phyloP scores from a whole-genome alignment of 2,888 invertebrate genomes.

The Coelogynopora nodosa region DNA sequence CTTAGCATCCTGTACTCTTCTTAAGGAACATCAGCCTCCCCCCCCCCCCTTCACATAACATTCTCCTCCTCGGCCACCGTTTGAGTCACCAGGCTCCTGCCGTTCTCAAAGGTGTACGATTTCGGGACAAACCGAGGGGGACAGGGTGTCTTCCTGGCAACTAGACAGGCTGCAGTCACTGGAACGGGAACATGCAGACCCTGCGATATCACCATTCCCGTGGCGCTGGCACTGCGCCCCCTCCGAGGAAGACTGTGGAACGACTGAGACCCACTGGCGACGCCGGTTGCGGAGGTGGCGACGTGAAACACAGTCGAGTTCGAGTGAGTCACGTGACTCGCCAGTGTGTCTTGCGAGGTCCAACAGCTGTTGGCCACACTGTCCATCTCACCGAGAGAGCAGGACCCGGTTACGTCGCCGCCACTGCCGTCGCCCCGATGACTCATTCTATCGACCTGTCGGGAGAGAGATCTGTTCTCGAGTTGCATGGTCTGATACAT shows the following conservation, averaged over 20 bases:
- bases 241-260: not conserved
- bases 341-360: not conserved
- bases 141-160: not conserved
- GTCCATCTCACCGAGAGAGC: not conserved
- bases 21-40: too few species aligned
- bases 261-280: not conserved
- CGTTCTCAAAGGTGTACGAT: not conserved
- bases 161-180: not conserved
- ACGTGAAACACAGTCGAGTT: not conserved
- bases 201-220: not conserved
- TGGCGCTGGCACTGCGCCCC: not conserved
- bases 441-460: constrained; percentile 12
- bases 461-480: not conserved
- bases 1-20: too few species aligned
- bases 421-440: not conserved
- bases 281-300: not conserved
- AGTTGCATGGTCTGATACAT: constrained; percentile 11
- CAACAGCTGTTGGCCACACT: not conserved
- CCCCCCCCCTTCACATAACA: not conserved
- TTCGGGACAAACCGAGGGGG: not conserved
- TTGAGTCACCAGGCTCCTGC: not conserved
- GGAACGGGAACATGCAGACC: not conserved
- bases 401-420: not conserved
- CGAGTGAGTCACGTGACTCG: not conserved
- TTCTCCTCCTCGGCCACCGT: not conserved